Conservation (phyloP, 2,888 invertebrate genomes). For the Hoplodrina blanda region DNA sequence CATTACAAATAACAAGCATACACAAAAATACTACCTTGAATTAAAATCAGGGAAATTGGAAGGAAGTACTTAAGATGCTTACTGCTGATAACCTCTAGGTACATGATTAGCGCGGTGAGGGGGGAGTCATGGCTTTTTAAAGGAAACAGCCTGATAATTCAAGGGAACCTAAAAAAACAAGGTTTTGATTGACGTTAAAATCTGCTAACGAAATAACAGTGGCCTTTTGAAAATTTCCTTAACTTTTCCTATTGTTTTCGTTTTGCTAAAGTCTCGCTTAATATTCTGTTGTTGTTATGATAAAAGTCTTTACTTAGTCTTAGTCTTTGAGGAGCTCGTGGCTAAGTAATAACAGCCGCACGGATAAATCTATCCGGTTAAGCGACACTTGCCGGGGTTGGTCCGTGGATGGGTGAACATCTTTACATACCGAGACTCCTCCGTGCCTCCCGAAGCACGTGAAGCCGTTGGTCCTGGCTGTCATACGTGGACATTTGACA, state of each 20-base stretch:
- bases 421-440: too few relatives aligned
- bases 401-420: too few relatives aligned
- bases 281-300: conserved; percentile 4
- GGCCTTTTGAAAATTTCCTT: conserved; percentile 7
- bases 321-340: too few relatives aligned
- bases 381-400: too few relatives aligned
- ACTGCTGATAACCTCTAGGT: conserved; percentile 21
- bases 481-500: too few relatives aligned
- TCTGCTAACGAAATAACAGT: neutral
- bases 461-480: too few relatives aligned
- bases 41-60: conserved; percentile 18
- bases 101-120: conserved; percentile 14
- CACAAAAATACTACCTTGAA: conserved; percentile 7
- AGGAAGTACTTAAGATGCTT: conserved; percentile 12
- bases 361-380: too few relatives aligned
- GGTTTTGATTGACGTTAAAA: conserved; percentile 25
- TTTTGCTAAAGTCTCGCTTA: neutral
- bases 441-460: too few relatives aligned
- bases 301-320: too few relatives aligned
- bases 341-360: too few relatives aligned
- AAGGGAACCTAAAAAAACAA: neutral
- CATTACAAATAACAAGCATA: too few relatives aligned
- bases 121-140: conserved; percentile 22
- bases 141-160: conserved; percentile 21
- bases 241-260: neutral